Conservation (phyloP, 2,113 vertebrate genomes). For the Hoplias malabaricus region DNA sequence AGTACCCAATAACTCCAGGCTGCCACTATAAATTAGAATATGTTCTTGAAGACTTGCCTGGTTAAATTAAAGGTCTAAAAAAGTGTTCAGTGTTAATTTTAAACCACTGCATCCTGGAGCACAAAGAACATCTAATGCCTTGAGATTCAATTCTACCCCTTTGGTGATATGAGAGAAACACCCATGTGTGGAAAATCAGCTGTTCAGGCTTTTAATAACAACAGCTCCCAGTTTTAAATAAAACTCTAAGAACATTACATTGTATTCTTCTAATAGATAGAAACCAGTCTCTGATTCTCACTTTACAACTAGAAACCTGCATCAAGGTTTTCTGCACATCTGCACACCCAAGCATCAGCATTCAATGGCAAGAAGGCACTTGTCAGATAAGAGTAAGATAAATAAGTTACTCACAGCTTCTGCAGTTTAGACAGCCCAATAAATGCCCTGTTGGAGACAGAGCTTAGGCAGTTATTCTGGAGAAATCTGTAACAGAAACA, state of each 20-base stretch:
- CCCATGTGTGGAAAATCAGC: background rate
- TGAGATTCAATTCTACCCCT: too few species aligned
- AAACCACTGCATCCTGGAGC: too few species aligned
- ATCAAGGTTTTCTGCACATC: background rate
- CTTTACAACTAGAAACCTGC: too few species aligned
- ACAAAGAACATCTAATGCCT: too few species aligned
- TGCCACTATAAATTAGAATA: too few species aligned
- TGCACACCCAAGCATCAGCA: background rate
- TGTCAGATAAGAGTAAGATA: too few species aligned
- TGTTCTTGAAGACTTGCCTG: too few species aligned
- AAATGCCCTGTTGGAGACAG: slow-evolving; percentile 74
- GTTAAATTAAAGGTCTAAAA: too few species aligned
- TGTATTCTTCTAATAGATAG: too few species aligned
- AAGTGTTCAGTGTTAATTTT: too few species aligned
- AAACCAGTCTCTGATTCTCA: too few species aligned
- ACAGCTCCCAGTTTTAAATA: background rate
- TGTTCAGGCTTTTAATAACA: background rate
- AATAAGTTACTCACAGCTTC: slow-evolving; percentile 72
- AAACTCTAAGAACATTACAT: background rate
- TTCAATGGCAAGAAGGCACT: background rate
- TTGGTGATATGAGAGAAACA: background rate
- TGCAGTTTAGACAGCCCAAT: slow-evolving; percentile 71
- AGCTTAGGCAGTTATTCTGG: slow-evolving; percentile 76
- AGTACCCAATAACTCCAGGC: too few species aligned
- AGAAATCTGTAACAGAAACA: slow-evolving; percentile 67